These are phyloP conservation scores for Meloidogyne floridensis DNA, from an alignment of 1,140 invertebrate species.

Conservation along the genomic window DNA sequence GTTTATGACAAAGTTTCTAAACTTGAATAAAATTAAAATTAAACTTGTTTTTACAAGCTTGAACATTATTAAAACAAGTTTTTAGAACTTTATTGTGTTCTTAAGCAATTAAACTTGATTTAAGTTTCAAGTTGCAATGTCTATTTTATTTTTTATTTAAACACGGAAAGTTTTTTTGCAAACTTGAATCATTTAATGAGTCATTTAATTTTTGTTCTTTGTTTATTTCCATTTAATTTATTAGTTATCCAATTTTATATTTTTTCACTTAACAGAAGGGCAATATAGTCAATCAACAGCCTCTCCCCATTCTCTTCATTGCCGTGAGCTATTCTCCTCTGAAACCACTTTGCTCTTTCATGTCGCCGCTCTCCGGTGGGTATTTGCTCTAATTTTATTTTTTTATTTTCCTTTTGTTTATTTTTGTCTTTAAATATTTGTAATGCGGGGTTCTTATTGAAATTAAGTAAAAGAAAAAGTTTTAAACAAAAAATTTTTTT, in stretches of 20 bases:
- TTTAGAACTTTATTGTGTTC: too few relatives aligned
- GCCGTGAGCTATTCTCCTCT: constrained; percentile 41
- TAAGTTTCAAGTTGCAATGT: too few relatives aligned
- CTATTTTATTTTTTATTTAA: too few relatives aligned
- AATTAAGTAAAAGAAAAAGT: background rate
- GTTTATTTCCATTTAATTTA: too few relatives aligned
- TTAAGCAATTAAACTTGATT: too few relatives aligned
- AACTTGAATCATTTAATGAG: too few relatives aligned
- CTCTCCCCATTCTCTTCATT: constrained; percentile 25
- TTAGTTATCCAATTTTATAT: background rate
- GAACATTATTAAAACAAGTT: too few relatives aligned
- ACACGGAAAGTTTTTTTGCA: too few relatives aligned
- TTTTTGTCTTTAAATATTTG: background rate
- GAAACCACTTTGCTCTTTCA: constrained; percentile 32
- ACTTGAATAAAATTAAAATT: too few relatives aligned
- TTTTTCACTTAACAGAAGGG: constrained; percentile 14
- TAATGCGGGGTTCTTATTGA: background rate
- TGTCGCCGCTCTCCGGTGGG: constrained; percentile 30
- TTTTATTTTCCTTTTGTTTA: background rate
- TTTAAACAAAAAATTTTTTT: background rate
- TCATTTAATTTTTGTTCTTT: background rate
- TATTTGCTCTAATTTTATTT: background rate
- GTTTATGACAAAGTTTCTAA: too few relatives aligned
- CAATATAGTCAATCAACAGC: constrained; percentile 19
- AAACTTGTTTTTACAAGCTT: too few relatives aligned